Base-by-base conservation (phyloP, 2,113 vertebrate genomes). In the Nannospalax galili region DNA sequence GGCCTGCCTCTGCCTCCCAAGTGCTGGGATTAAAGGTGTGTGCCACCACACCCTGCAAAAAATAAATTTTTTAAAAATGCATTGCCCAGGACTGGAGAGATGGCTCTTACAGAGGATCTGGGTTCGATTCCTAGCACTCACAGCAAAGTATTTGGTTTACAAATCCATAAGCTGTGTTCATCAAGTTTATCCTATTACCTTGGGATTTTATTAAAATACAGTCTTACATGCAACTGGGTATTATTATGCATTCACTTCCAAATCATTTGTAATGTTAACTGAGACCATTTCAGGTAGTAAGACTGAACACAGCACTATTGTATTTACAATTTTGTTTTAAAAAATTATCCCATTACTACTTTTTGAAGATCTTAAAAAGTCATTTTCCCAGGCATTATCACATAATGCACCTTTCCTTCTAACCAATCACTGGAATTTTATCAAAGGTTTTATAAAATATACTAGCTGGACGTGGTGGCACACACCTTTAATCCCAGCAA, bases 191-290 rank as follows among this genome's bases (percentile, higher is more conserved):
- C 65, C 62, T 92, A 90, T 85, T 85, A 94, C 4, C 79, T 90
- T 80, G 37, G 74, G 28, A 94, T 82, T 92, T 94, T 87, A 95
- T 30, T 89, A 94, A 91, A 92, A 88, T n/a, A 79, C 7, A 92
- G 30, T 79, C 74, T 90, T 97, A 93, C 62, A 82, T 89, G 70
- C 37, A 96, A 70, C n/a, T 69, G 26, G 48, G 28, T 24, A 80
- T 24, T 22, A 89, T 81, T 91, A 94, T 40, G 30, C 40, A 92
- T 52, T 92, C 1, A 17, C 65, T 90, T 90, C 73, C 60, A 90
- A 92, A 72, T 93, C 56, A 96, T 45, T 93, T 93, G 93, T 30
- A 96, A 86, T 88, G 88, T 70, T 93, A 97, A 96, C 84, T 65
- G 40, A 62, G 79, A 74, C 79, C 58, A 96, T 95, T 95, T 96